Percentiles rank a stretch among this genome's conserved stretches.
phyloP scores from a whole-genome alignment of 2,113 vertebrate genomes.

The Hippolais icterina region DNA sequence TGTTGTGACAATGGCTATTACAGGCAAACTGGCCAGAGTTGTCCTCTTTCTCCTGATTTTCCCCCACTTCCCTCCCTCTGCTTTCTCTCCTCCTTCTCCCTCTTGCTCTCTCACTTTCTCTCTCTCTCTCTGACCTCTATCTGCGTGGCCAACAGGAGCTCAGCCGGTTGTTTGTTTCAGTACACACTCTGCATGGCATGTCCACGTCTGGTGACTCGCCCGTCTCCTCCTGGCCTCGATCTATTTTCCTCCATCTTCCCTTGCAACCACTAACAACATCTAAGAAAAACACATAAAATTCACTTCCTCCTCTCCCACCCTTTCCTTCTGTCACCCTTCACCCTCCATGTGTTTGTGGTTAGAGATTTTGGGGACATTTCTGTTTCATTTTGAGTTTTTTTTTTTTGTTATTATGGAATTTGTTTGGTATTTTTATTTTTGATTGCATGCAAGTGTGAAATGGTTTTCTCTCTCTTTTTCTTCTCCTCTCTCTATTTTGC shows the following conservation, averaged over 20 bases:
- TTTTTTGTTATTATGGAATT: not conserved
- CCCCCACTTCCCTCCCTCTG: not conserved
- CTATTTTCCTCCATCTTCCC: slow-evolving; percentile 53
- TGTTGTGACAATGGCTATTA: slow-evolving; percentile 79
- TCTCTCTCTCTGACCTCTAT: slow-evolving; percentile 46
- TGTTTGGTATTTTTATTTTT: slow-evolving; percentile 64
- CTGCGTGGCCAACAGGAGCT: slow-evolving; percentile 64
- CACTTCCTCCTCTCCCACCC: slow-evolving; percentile 16
- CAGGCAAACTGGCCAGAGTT: slow-evolving; percentile 86
- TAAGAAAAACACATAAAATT: slow-evolving; percentile 30
- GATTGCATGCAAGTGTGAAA: slow-evolving; percentile 80
- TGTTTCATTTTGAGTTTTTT: slow-evolving; percentile 47
- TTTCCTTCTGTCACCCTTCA: slow-evolving; percentile 36
- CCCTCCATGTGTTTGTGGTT: slow-evolving; percentile 69
- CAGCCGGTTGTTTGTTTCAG: slow-evolving; percentile 75
- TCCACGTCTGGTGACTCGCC: slow-evolving; percentile 75
- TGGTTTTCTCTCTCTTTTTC: slow-evolving; percentile 15
- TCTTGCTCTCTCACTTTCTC: slow-evolving; percentile 6
- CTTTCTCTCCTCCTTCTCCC: not conserved
- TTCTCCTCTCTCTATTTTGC: not conserved
- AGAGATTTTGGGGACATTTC: slow-evolving; percentile 66
- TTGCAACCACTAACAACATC: slow-evolving; percentile 69
- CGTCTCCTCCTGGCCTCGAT: slow-evolving; percentile 29
- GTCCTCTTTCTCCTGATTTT: slow-evolving; percentile 72
- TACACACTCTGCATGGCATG: slow-evolving; percentile 91